A percentile compares a stretch with the other conserved stretches of the same genome.
Conservation (phyloP, 2,888 invertebrate species). For the Hololepta plana region DNA sequence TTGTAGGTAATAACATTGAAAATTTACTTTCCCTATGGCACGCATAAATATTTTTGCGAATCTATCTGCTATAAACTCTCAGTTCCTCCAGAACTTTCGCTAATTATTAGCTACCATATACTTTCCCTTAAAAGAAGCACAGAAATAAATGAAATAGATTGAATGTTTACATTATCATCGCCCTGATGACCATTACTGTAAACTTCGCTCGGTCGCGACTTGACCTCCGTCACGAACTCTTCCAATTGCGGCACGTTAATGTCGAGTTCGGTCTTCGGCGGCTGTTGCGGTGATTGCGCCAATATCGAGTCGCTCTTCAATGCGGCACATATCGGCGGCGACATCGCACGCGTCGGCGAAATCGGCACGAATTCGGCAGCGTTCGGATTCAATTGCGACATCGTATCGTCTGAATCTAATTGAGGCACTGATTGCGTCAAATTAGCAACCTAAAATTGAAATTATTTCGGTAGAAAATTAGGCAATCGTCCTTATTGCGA, state of each 20-base stretch:
- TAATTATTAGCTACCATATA: no score
- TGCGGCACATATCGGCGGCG: constrained; percentile 25
- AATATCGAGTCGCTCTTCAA: constrained; percentile 28
- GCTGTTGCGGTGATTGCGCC: constrained; percentile 57
- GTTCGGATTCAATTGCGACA: constrained; percentile 65
- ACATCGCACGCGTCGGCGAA: constrained; percentile 34
- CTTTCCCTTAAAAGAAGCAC: no score
- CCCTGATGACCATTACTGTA: constrained; percentile 20
- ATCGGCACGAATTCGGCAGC: constrained; percentile 70
- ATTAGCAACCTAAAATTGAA: constrained; percentile 17
- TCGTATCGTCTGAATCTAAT: constrained; percentile 31
- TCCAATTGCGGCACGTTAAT: constrained; percentile 34
- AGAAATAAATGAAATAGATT: no score
- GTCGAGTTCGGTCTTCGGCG: constrained; percentile 41
- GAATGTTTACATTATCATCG: no score
- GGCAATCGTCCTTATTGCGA: no score
- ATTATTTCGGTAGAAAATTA: constrained; percentile 1
- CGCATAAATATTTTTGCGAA: no score
- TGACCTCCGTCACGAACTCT: constrained; percentile 47
- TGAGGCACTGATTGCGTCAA: constrained; percentile 17
- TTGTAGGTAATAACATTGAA: no score
- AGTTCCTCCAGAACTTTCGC: no score
- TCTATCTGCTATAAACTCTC: no score
- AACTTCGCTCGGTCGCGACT: constrained; percentile 42
- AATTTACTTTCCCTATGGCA: no score